Evolutionary conservation across 2,888 invertebrate genomes (phyloP), one percentile per base, ranked within the genome.

Genomic region (Aspidapion aeneum): DNA sequence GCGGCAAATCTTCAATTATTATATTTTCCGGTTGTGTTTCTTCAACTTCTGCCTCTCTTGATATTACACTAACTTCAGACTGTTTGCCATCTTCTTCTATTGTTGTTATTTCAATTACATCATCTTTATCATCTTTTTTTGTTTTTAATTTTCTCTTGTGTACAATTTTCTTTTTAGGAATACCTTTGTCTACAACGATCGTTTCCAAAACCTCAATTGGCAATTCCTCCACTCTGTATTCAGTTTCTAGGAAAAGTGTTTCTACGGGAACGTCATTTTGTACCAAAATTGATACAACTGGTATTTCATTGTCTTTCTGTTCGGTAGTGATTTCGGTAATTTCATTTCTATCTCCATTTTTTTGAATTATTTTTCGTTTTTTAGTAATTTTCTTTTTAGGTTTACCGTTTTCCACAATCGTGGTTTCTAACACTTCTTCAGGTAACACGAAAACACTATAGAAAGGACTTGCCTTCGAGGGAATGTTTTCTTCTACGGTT

Each of bases 391-490:
- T 73, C 70, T 82, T 75, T 75, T 79, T 71, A 70, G 78, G 80
- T 56, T 81, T 80, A 63, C 81, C 81, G 67, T 82, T 71, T 77
- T 81, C 68, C 68, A 81, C 81, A 66, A 80, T 78, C 63, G 62
- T 63, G 21, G 83, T 81, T 75, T 81, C 81, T 61, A 73, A 63
- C 16, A 73, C 62, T 55, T 69, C 64, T 67, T 74, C 72, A 2
- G 73, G 72, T 18, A 71, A 54, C 64, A 79, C 73, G 74, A 74
- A 78, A 21, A 77, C 76, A 61, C 75, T 80, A 17, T 73, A 80
- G 78, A 63, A 76, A 71, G 80, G 78, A 35, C 81, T 80, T 20
- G 74, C 68, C 55, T 71, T 70, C 55, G 69, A 58, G 62, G 66
- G 57, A 66, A 65, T 20, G 9, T 71, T 74, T 63, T 74, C 78